Evolutionary conservation across 2,113 vertebrate genomes (phyloP).

Genomic region (human): DNA sequence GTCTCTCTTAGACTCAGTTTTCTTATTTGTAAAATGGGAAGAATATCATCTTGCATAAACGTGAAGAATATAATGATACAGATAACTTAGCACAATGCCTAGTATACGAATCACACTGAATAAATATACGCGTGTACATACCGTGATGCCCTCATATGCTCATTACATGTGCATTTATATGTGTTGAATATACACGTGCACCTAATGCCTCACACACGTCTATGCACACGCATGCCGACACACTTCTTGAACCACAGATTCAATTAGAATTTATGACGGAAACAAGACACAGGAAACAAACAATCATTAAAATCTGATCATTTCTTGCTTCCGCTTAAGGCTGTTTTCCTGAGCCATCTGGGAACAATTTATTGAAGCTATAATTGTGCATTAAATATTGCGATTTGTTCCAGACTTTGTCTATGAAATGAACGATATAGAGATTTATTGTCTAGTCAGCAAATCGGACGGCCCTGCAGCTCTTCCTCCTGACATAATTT

Average conservation of each 20-base stretch:
- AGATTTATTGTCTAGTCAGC: neutral
- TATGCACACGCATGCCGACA: rapidly evolving
- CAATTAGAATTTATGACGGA: constrained; percentile 34
- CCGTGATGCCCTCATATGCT: rapidly evolving
- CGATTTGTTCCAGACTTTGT: constrained; percentile 13
- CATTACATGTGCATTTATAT: rapidly evolving
- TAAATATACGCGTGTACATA: rapidly evolving
- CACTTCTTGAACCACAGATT: neutral
- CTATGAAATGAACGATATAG: neutral
- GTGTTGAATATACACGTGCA: rapidly evolving
- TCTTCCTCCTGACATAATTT: neutral
- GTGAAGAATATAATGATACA: rapidly evolving
- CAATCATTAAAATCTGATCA: constrained; percentile 55
- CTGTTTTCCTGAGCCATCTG: constrained; percentile 50
- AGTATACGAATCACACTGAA: neutral
- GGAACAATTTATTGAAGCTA: constrained; percentile 57
- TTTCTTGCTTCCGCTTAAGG: constrained; percentile 47
- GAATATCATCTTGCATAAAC: rapidly evolving
- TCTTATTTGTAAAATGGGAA: neutral
- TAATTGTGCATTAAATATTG: constrained; percentile 56
- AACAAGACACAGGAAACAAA: constrained; percentile 37
- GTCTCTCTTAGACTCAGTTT: neutral
- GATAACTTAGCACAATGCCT: rapidly evolving
- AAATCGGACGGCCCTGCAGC: rapidly evolving
- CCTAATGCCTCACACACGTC: rapidly evolving